Base-by-base conservation (phyloP, 2,888 invertebrate species). In the Ichneumon xanthorius region DNA sequence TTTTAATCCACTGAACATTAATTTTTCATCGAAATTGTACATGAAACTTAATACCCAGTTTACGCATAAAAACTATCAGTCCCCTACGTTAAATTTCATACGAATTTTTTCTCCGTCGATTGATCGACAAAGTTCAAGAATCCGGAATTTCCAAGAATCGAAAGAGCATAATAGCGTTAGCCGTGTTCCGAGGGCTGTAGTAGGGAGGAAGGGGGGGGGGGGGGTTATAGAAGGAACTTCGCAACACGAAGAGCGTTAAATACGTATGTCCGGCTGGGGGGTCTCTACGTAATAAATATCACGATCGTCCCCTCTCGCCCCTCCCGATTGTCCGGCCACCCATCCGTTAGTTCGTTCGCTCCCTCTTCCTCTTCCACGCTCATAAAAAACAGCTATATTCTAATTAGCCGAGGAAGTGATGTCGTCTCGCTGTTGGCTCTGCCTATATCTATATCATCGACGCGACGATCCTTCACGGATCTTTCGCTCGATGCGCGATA, bases 331-430 rank as follows among this genome's bases (percentile, higher is more conserved):
- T 80, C 77, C 78, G 82, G 75, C 84, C 84, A 84, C 78, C 79
- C 90, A 89, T 89, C 89, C 90, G 82, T 88, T 87, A 89, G 90
- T 89, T 91, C 92, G 82, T 88, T 84, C 89, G 91, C 90, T 92
- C 93, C 93, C 93, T 93, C 92, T 93, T 94, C 93, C 93, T 93
- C 93, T 93, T 93, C 92, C 93, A 93, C 94, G 93, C 93, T 93
- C 93, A 93, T 93, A 93, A 93, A 94, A 94, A 94, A 93, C 93
- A 93, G 93, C 93, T 93, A 93, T 93, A 93, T 94, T 93, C 92
- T 93, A 93, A 94, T 93, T 92, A 93, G 90, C 89, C 89, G 90
- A 90, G 90, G 89, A 92, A 90, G 89, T 89, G 86, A 84, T 89
- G 86, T 89, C 89, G 86, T 89, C 89, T 88, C 89, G 88, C 86